Evolutionary conservation across 2,888 invertebrate genomes (phyloP).

Genomic region (Trissoscelio sp.): DNA sequence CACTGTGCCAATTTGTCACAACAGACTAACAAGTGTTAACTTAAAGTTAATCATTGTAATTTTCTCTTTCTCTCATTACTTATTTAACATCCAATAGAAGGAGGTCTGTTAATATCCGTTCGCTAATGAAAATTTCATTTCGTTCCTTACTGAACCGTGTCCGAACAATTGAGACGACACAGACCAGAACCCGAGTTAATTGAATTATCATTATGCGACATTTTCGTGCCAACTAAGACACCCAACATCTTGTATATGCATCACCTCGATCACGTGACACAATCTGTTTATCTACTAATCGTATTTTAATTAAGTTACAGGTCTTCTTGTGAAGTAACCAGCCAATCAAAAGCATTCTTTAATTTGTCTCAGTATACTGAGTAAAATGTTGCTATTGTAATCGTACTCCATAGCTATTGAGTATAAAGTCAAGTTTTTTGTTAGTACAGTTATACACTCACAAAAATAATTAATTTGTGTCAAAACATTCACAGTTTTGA

Average conservation of each 20-base stretch:
- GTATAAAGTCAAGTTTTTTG: no score
- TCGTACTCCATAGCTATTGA: no score
- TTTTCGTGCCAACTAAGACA: background rate
- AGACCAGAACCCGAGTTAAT: background rate
- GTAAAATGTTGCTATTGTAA: no score
- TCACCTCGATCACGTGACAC: background rate
- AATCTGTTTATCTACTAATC: background rate
- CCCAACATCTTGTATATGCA: background rate
- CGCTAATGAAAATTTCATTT: conserved; percentile 49
- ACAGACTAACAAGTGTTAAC: conserved; percentile 24
- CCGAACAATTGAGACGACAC: conserved; percentile 2
- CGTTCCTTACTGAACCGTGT: background rate
- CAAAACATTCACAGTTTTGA: no score
- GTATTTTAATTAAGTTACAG: conserved; percentile 38
- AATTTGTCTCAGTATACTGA: no score
- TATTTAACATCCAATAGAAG: background rate
- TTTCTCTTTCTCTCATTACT: conserved; percentile 7
- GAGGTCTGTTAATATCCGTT: conserved; percentile 11
- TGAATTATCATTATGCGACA: background rate
- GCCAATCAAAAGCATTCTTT: conserved; percentile 35
- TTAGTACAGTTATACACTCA: no score
- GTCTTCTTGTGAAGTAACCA: conserved; percentile 37
- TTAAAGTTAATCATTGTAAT: conserved; percentile 21
- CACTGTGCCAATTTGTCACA: no score
- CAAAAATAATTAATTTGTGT: no score